Conservation (phyloP, 2,797 vertebrate genomes). For the Cryptoprocta ferox region DNA sequence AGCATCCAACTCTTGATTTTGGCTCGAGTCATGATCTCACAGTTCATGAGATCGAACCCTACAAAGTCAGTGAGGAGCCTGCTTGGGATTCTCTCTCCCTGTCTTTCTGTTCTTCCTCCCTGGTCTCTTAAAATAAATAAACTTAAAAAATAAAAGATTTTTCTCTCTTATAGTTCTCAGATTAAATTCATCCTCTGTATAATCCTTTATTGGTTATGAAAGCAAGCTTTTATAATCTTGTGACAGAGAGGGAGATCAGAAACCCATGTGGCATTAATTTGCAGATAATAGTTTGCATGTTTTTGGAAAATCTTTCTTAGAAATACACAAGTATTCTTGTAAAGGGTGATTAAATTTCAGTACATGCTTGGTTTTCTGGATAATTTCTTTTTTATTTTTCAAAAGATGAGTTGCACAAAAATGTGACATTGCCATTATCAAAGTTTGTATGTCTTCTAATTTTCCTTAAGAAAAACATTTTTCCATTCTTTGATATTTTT, state of each 20-base stretch:
- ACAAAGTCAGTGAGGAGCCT: too few relatives aligned
- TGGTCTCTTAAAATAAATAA: too few relatives aligned
- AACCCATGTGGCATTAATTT: slow-evolving; percentile 93
- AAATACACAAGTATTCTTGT: slow-evolving; percentile 83
- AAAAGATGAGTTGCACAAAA: slow-evolving; percentile 72
- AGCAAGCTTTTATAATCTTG: slow-evolving; percentile 91
- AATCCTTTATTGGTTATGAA: slow-evolving; percentile 92
- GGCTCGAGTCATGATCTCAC: too few relatives aligned
- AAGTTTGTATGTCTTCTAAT: background rate
- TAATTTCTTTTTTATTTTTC: slow-evolving; percentile 68
- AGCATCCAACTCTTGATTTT: too few relatives aligned
- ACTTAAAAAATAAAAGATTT: background rate
- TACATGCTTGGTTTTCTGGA: slow-evolving; percentile 48
- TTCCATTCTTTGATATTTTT: background rate
- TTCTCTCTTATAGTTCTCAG: background rate
- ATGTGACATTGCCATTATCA: slow-evolving; percentile 32
- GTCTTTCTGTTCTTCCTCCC: too few relatives aligned
- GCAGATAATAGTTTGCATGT: slow-evolving; percentile 90
- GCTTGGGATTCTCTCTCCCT: too few relatives aligned
- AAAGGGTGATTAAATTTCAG: slow-evolving; percentile 83
- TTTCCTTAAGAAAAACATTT: background rate
- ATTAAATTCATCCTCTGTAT: slow-evolving; percentile 57
- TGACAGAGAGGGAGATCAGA: slow-evolving; percentile 91
- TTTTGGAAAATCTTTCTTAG: slow-evolving; percentile 88
- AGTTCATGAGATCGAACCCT: too few relatives aligned